A percentile compares a stretch with the other conserved stretches of the same genome.
phyloP scores from a whole-genome alignment of 2,888 invertebrate species.

The Cremastinae sp. region DNA sequence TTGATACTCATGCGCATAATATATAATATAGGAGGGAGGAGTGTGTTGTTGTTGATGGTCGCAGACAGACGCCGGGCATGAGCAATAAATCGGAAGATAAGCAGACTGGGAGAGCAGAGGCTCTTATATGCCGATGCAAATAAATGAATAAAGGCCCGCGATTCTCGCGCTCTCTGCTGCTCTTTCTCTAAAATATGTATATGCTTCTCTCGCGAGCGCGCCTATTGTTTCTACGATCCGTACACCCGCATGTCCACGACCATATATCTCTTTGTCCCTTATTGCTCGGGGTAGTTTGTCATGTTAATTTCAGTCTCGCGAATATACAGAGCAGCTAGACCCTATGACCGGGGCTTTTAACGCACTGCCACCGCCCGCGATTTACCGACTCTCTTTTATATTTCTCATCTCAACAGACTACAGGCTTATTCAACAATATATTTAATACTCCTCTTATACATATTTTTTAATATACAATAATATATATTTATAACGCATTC shows the following conservation, averaged over 20 bases:
- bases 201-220: constrained; percentile 66
- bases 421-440: not conserved
- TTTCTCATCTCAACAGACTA: constrained; percentile 6
- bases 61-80: no score
- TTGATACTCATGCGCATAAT: no score
- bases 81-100: no score
- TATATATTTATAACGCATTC: constrained; percentile 39
- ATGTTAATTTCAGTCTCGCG: constrained; percentile 80
- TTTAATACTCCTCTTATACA: not conserved
- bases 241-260: constrained; percentile 79
- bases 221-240: constrained; percentile 78
- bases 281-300: constrained; percentile 81
- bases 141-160: no score
- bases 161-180: constrained; percentile 61
- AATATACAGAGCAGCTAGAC: constrained; percentile 72
- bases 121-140: no score
- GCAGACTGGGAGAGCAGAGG: no score
- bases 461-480: constrained; percentile 11
- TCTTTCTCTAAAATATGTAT: no score
- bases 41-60: no score
- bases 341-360: constrained; percentile 77
- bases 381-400: constrained; percentile 36
- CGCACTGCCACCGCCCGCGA: constrained; percentile 78
- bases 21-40: no score
- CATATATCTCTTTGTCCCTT: constrained; percentile 80